A percentile compares a stretch with the other conserved stretches of the same genome.
phyloP scores from a whole-genome alignment of 1,140 invertebrate genomes.

The Archivesica marissinica region DNA sequence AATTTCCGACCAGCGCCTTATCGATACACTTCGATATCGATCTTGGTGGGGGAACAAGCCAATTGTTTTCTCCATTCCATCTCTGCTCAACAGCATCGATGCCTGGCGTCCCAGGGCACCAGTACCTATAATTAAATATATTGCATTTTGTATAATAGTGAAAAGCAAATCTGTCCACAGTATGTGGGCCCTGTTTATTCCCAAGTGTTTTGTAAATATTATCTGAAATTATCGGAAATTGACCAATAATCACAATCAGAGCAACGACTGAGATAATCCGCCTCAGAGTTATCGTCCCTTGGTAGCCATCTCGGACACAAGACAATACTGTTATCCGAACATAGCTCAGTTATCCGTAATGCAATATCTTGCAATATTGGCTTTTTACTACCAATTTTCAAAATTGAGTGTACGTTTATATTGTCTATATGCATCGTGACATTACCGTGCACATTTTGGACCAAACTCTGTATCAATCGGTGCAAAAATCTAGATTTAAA shows the following conservation, averaged over 20 bases:
- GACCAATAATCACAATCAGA: conserved; percentile 45
- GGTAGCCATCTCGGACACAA: conserved; percentile 32
- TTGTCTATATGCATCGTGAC: conserved; percentile 25
- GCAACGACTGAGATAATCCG: conserved; percentile 37
- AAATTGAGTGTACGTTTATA: conserved; percentile 10
- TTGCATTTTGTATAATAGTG: conserved; percentile 47
- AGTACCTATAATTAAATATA: conserved; percentile 47
- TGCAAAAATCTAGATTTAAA: conserved; percentile 30
- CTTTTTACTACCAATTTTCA: conserved; percentile 25
- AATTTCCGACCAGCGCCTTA: not conserved
- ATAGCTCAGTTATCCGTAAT: conserved; percentile 15
- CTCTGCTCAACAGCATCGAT: conserved; percentile 44
- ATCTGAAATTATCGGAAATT: conserved; percentile 2
- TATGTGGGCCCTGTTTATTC: conserved; percentile 24
- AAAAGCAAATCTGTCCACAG: conserved; percentile 24
- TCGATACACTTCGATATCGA: conserved; percentile 1
- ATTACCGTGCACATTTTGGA: not conserved
- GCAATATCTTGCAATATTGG: conserved; percentile 31
- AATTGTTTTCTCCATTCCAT: conserved; percentile 31
- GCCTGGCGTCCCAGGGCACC: conserved; percentile 36
- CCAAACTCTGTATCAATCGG: not conserved
- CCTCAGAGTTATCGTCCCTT: conserved; percentile 14
- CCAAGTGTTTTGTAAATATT: conserved; percentile 22
- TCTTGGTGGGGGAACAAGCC: conserved; percentile 43
- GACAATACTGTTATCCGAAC: not conserved